Percentiles rank a stretch among this genome's conserved stretches.
These are phyloP conservation scores for Apus apus DNA, from an alignment of 2,113 vertebrate genomes.

Conservation along the genomic window DNA sequence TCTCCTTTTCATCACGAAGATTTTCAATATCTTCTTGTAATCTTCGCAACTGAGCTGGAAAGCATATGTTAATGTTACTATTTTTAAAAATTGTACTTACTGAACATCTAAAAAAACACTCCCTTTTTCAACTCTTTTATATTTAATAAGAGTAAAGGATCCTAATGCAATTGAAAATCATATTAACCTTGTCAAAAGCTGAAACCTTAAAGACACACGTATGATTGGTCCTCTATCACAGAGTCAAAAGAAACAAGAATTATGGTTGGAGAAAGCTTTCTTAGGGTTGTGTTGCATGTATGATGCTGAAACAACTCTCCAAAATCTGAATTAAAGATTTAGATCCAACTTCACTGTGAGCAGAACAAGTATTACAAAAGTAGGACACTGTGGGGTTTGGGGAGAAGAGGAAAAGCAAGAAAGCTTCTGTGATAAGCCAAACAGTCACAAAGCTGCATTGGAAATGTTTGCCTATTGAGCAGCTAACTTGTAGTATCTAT, in stretches of 20 bases:
- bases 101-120: not conserved
- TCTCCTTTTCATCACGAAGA: constrained; percentile 91
- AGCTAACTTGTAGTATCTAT: not conserved
- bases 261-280: not conserved
- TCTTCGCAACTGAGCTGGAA: constrained; percentile 80
- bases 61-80: not conserved
- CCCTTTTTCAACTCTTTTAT: not conserved
- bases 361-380: not conserved
- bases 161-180: not conserved
- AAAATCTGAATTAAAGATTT: not conserved
- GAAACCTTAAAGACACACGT: not conserved
- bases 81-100: not conserved
- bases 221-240: not conserved
- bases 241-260: not conserved
- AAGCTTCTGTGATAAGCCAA: not conserved
- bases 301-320: not conserved
- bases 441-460: not conserved
- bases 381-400: not conserved
- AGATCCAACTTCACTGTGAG: not conserved
- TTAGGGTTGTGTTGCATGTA: not conserved
- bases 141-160: not conserved
- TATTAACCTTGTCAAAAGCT: not conserved
- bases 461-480: not conserved
- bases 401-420: not conserved
- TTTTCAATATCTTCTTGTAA: constrained; percentile 91